Conservation (phyloP, 1,140 invertebrate species). For the Aplysia californica region DNA sequence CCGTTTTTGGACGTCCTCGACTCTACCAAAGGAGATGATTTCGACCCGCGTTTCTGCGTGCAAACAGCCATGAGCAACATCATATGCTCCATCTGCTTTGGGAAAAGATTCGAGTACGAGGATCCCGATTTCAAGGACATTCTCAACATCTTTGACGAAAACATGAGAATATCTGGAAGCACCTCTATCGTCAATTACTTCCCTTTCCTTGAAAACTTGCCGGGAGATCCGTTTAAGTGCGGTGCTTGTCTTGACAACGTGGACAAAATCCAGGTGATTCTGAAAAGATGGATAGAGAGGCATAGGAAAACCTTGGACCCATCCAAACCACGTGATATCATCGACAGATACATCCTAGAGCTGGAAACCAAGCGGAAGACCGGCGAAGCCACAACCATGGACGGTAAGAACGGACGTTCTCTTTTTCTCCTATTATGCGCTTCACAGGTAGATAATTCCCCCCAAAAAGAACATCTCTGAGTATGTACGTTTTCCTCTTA, state of each 20-base stretch:
- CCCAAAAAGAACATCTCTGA: neutral
- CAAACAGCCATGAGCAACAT: slow-evolving; percentile 73
- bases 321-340: slow-evolving; percentile 46
- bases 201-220: slow-evolving; percentile 36
- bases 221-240: slow-evolving; percentile 42
- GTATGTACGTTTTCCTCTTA: neutral
- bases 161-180: slow-evolving; percentile 35
- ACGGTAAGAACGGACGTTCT: slow-evolving; percentile 10
- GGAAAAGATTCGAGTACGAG: slow-evolving; percentile 72
- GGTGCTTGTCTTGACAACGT: slow-evolving; percentile 34
- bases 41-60: slow-evolving; percentile 35
- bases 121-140: slow-evolving; percentile 56
- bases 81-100: slow-evolving; percentile 88
- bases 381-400: slow-evolving; percentile 25
- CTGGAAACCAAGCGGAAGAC: slow-evolving; percentile 25
- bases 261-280: slow-evolving; percentile 32
- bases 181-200: slow-evolving; percentile 44
- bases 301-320: slow-evolving; percentile 40
- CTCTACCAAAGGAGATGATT: slow-evolving; percentile 15
- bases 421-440: neutral
- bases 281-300: slow-evolving; percentile 33
- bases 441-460: neutral
- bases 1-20: slow-evolving; percentile 31
- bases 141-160: slow-evolving; percentile 36
- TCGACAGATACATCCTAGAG: slow-evolving; percentile 49